Percentiles rank a stretch among this genome's conserved stretches.
Evolutionary conservation across 2,888 invertebrate genomes (phyloP).

Genomic region (Cheilosia scutellata): DNA sequence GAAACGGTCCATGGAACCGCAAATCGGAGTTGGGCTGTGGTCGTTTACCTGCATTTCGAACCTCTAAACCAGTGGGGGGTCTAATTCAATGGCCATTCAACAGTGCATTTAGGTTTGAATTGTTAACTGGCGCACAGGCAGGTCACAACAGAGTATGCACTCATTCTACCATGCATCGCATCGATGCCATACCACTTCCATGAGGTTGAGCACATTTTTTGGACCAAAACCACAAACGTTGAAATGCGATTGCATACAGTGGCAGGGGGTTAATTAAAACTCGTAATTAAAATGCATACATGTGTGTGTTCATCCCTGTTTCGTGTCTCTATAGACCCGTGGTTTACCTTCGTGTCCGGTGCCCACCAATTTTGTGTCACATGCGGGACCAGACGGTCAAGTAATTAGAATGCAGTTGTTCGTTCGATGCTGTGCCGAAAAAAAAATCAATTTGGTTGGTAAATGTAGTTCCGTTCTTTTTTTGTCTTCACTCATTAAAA

Average conservation of each 20-base stretch:
- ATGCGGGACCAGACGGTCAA: background rate
- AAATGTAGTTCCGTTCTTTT: background rate
- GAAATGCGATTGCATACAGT: conserved; percentile 25
- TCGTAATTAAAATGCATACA: conserved; percentile 44
- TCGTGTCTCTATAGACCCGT: background rate
- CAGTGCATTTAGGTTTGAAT: conserved; percentile 38
- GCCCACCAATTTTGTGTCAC: conserved; percentile 1
- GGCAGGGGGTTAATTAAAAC: conserved; percentile 61
- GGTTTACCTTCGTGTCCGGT: background rate
- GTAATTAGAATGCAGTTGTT: conserved; percentile 31
- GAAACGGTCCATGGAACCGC: conserved; percentile 40
- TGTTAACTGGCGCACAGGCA: conserved; percentile 38
- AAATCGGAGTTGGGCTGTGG: conserved; percentile 54
- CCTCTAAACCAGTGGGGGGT: conserved; percentile 2
- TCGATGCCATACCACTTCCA: background rate
- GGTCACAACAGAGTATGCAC: background rate
- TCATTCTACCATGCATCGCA: too few species aligned
- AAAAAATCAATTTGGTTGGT: conserved; percentile 16
- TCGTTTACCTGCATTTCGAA: conserved; percentile 9
- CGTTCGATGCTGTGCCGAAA: background rate
- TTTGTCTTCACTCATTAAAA: background rate
- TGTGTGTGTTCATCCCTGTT: background rate
- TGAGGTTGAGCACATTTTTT: conserved; percentile 8
- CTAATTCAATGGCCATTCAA: conserved; percentile 45
- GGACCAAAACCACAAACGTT: conserved; percentile 47